A percentile compares a stretch with the other conserved stretches of the same genome.
phyloP scores from a whole-genome alignment of 2,888 invertebrate species.

The Hofmannophila pseudospretella region DNA sequence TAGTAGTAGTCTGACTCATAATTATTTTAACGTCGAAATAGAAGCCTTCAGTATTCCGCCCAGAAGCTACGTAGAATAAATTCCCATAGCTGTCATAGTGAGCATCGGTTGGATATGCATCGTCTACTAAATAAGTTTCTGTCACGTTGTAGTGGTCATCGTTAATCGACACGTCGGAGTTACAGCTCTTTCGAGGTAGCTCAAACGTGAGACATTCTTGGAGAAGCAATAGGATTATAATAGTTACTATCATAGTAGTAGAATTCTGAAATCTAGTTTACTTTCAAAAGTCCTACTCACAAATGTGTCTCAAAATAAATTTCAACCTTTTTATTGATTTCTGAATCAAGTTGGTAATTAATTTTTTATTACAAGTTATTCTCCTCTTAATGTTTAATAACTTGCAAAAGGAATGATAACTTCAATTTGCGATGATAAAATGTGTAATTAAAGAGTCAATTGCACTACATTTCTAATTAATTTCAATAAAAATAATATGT shows the following conservation, averaged over 20 bases:
- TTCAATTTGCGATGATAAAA: not conserved
- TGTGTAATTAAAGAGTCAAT: slow-evolving; percentile 3
- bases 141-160: slow-evolving; percentile 43
- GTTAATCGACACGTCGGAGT: slow-evolving; percentile 45
- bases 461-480: not conserved
- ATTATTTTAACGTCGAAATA: slow-evolving; percentile 47
- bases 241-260: slow-evolving; percentile 19
- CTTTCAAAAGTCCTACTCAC: not conserved
- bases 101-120: slow-evolving; percentile 49
- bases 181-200: slow-evolving; percentile 38
- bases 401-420: not conserved
- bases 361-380: slow-evolving; percentile 4
- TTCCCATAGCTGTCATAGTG: slow-evolving; percentile 56
- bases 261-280: not conserved
- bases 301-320: not conserved
- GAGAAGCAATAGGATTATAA: slow-evolving; percentile 27
- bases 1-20: slow-evolving; percentile 29
- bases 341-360: too few species aligned
- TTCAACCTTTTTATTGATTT: not conserved
- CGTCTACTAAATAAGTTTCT: slow-evolving; percentile 37
- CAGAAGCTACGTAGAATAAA: slow-evolving; percentile 52
- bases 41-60: slow-evolving; percentile 37
- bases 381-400: slow-evolving; percentile 4
- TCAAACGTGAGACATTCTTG: slow-evolving; percentile 40
- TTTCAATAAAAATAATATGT: not conserved